Evolutionary conservation across 2,888 invertebrate genomes (phyloP), one percentile per base, ranked within the genome.

Genomic region (Calameuta idolon): DNA sequence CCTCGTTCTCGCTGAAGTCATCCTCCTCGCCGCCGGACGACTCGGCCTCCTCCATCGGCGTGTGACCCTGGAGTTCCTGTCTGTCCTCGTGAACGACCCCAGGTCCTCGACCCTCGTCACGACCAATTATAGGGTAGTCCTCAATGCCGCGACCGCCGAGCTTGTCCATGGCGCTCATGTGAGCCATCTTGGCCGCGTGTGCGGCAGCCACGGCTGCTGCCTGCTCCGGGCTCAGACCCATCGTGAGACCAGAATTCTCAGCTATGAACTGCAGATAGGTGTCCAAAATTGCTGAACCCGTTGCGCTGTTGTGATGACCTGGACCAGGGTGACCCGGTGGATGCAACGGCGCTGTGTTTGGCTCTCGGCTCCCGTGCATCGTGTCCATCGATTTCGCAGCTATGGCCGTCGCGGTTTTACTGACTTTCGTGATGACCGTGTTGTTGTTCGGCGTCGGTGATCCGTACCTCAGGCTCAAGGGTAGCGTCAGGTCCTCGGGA

Each of bases 181-280:
- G 96, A 34, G 96, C 96, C 90, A 96, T 92, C 92, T 96, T 96
- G 40, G 95, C 95, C 1, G 96, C 95, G 87, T 96, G 96, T 89
- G 96, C 93, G 5, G 96, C 96, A 84, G 95, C 94, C 31, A 91
- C 88, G 0, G 92, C 92, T 0, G 93, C 93, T 3, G 95, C 94
- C 85, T 95, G 95, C 81, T 95, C 95, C 75, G 94, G 93, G 82
- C 93, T 93, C 90, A 95, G 93, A 15, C 94, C 94, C 93, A 94
- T 93, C 92, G 93, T 90, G 92, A 95, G 94, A 81, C 95, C 94
- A 76, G 96, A 95, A 88, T 96, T 97, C 90, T 97, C 97, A 3
- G 96, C 96, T 87, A 97, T 97, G 87, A 97, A 95, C 91, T 97
- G 97, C 81, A 97, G 93, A 90, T 97, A 97, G 23, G 97, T 97